phyloP scores from a whole-genome alignment of 1,140 invertebrate species.

The Drosophila guanche region DNA sequence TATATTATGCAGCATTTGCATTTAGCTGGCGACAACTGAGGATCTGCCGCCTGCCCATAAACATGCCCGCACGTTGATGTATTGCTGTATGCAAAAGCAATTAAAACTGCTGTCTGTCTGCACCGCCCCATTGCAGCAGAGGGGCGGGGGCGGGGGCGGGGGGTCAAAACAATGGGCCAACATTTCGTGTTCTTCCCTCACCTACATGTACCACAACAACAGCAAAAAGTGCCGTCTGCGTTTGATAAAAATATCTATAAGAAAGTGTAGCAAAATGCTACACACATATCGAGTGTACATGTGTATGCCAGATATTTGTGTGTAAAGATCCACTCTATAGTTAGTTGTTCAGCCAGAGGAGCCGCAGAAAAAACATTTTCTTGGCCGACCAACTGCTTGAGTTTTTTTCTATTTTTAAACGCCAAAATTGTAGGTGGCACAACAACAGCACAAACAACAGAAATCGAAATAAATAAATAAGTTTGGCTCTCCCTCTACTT shows the following conservation, averaged over 20 bases:
- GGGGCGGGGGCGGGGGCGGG: conserved; percentile 17
- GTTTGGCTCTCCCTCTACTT: conserved; percentile 32
- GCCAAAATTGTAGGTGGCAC: conserved; percentile 74
- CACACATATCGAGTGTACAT: conserved; percentile 18
- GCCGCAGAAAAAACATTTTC: conserved; percentile 57
- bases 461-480: conserved; percentile 66
- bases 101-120: conserved; percentile 82
- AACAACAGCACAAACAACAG: conserved; percentile 15
- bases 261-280: conserved; percentile 44
- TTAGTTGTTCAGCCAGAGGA: conserved; percentile 66
- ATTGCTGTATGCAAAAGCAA: conserved; percentile 82
- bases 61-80: conserved; percentile 68
- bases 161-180: conserved; percentile 61
- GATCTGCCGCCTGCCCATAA: conserved; percentile 69
- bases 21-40: conserved; percentile 68
- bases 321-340: conserved; percentile 65
- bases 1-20: conserved; percentile 72
- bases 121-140: conserved; percentile 37
- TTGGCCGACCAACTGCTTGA: conserved; percentile 78
- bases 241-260: conserved; percentile 74
- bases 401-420: conserved; percentile 68
- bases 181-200: conserved; percentile 72
- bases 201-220: conserved; percentile 75
- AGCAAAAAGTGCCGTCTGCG: conserved; percentile 62
- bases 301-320: conserved; percentile 9